Evolutionary conservation across 2,797 vertebrate species (phyloP).

Genomic region (Melanotaenia pygmaea): DNA sequence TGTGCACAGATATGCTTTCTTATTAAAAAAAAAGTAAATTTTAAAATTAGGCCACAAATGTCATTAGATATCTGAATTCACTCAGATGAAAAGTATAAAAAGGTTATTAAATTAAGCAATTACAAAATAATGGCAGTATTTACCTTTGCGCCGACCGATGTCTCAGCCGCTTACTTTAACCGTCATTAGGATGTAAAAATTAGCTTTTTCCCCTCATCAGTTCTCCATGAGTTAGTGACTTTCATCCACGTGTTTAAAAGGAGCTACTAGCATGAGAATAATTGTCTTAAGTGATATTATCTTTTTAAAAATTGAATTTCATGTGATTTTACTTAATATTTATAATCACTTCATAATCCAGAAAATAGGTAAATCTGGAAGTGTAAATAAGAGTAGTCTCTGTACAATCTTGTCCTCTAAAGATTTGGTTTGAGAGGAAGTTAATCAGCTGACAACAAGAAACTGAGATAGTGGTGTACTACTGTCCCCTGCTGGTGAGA

Average conservation of each 20-base stretch:
- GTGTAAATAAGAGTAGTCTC: neutral
- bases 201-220: conserved; percentile 16
- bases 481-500: conserved; percentile 77
- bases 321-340: neutral
- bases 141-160: conserved; percentile 52
- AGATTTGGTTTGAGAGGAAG: conserved; percentile 15
- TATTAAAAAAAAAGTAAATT: conserved; percentile 52
- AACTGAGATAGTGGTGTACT: conserved; percentile 58
- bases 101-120: conserved; percentile 68
- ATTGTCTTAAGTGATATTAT: conserved; percentile 28
- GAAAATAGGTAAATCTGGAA: neutral
- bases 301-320: conserved; percentile 1
- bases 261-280: conserved; percentile 35
- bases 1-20: conserved; percentile 21
- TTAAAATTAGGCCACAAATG: conserved; percentile 48
- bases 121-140: conserved; percentile 44
- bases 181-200: conserved; percentile 64
- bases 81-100: conserved; percentile 63
- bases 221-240: conserved; percentile 47
- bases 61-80: conserved; percentile 50
- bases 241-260: conserved; percentile 44
- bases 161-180: conserved; percentile 32
- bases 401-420: conserved; percentile 8
- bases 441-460: neutral
- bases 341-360: neutral